phyloP scores from a whole-genome alignment of 1,140 invertebrate species.

The Heterodera carotae region DNA sequence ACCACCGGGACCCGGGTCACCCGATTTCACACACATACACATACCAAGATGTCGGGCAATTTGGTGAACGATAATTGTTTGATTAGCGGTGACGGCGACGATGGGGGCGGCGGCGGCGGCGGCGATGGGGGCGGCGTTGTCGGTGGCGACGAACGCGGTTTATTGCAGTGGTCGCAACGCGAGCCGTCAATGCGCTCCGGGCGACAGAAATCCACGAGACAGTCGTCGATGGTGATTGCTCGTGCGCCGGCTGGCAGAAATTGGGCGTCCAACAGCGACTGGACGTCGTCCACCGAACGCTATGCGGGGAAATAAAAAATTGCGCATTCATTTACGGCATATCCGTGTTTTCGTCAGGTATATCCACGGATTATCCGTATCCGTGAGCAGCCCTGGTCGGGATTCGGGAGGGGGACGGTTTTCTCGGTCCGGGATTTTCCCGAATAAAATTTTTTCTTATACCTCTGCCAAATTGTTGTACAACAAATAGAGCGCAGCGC shows the following conservation, averaged over 20 bases:
- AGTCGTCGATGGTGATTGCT: conserved; percentile 9
- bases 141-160: too few relatives aligned
- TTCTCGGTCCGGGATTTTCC: neutral
- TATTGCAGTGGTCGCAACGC: conserved; percentile 24
- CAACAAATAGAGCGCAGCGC: conserved; percentile 30
- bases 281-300: conserved; percentile 2
- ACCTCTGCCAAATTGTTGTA: conserved; percentile 23
- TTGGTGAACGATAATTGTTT: conserved; percentile 19
- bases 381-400: too few relatives aligned
- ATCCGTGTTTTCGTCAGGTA: too few relatives aligned
- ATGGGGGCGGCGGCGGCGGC: conserved; percentile 13
- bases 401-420: too few relatives aligned
- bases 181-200: conserved; percentile 13
- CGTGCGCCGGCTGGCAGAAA: neutral
- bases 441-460: neutral
- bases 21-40: too few relatives aligned
- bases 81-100: neutral
- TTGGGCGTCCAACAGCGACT: neutral
- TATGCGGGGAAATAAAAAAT: too few relatives aligned
- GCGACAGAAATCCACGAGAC: conserved; percentile 23
- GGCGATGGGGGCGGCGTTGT: conserved; percentile 4
- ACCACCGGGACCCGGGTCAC: too few relatives aligned
- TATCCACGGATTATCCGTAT: too few relatives aligned
- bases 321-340: too few relatives aligned
- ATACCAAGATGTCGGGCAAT: conserved; percentile 28